Percentiles rank a stretch among this genome's conserved stretches.
These are phyloP conservation scores for Metacarcinus magister DNA, from an alignment of 2,888 invertebrate species.

Conservation along the genomic window DNA sequence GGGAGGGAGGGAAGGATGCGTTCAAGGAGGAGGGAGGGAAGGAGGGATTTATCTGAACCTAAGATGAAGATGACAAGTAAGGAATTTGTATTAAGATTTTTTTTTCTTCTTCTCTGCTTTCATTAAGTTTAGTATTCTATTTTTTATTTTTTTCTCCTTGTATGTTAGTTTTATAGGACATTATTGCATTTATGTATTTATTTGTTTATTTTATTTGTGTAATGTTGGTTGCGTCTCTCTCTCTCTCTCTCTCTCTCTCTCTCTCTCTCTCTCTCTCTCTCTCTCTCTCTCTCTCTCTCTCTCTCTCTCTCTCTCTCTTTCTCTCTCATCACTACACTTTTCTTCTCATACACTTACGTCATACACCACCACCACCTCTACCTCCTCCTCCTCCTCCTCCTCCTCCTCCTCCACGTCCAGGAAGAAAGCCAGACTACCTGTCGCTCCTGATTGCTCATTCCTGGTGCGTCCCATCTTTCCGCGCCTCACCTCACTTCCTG, in stretches of 20 bases:
- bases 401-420: background rate
- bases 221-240: background rate
- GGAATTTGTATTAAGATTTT: background rate
- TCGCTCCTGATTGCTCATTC: conserved; percentile 23
- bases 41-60: background rate
- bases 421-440: conserved; percentile 31
- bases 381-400: background rate
- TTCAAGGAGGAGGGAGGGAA: background rate
- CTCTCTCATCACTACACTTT: background rate
- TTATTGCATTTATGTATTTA: too few relatives aligned
- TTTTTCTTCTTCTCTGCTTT: background rate
- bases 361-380: conserved; percentile 14
- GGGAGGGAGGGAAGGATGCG: background rate
- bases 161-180: background rate
- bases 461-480: background rate
- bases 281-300: background rate
- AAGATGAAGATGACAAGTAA: background rate
- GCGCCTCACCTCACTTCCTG: conserved; percentile 22
- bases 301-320: background rate
- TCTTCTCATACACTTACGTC: background rate
- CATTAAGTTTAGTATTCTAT: too few relatives aligned
- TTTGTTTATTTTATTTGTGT: too few relatives aligned
- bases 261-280: conserved; percentile 19
- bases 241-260: conserved; percentile 28
- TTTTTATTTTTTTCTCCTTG: background rate